phyloP scores from a whole-genome alignment of 2,797 vertebrate species.

The Synaphobranchus kaupii region DNA sequence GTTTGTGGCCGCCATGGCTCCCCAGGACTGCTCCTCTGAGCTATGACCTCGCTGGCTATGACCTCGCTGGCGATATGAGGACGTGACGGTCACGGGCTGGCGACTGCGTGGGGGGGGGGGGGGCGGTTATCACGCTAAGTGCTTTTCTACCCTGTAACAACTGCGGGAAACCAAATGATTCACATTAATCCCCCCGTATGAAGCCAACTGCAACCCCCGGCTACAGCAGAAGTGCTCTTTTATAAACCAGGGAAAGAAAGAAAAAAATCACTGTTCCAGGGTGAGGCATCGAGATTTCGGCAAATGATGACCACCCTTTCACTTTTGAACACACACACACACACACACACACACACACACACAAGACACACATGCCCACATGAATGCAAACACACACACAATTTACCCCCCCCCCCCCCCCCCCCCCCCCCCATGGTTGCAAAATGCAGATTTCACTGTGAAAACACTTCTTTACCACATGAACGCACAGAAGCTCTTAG shows the following conservation, averaged over 20 bases:
- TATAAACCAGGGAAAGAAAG: not conserved
- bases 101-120: not conserved
- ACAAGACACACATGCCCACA: too few relatives aligned
- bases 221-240: not conserved
- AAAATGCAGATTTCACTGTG: not conserved
- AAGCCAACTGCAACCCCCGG: not conserved
- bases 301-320: not conserved
- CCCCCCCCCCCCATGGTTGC: too few relatives aligned
- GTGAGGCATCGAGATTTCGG: not conserved
- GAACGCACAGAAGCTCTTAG: not conserved
- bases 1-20: too few relatives aligned
- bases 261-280: not conserved
- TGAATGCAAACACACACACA: too few relatives aligned
- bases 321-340: not conserved
- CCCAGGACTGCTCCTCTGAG: not conserved
- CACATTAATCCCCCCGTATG: not conserved
- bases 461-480: constrained; percentile 3
- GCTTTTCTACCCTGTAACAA: not conserved
- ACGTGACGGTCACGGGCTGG: not conserved
- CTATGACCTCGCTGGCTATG: not conserved
- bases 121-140: not conserved
- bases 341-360: too few relatives aligned
- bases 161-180: not conserved
- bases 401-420: too few relatives aligned
- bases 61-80: not conserved